A percentile compares a stretch with the other conserved stretches of the same genome.
Conservation (phyloP, 2,113 vertebrate species). For the Oostethus manadensis region DNA sequence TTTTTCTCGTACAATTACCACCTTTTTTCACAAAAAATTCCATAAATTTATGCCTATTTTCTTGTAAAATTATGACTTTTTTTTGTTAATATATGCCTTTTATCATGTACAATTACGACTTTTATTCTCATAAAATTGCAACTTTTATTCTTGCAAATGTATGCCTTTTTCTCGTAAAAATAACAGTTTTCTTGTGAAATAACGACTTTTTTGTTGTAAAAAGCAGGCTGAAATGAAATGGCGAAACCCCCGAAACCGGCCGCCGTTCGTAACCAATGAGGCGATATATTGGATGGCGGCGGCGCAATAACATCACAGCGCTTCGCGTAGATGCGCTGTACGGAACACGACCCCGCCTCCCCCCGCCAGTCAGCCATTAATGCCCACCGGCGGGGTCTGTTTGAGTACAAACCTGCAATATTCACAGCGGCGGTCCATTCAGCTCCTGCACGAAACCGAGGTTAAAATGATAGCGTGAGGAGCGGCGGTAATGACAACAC, state of each 20-base stretch:
- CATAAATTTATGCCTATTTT: too few species aligned
- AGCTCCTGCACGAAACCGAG: slow-evolving; percentile 51
- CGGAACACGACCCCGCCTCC: slow-evolving; percentile 30
- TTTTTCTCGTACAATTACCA: too few species aligned
- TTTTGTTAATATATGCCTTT: too few species aligned
- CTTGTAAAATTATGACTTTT: too few species aligned
- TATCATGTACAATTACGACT: too few species aligned
- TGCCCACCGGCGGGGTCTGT: slow-evolving; percentile 49
- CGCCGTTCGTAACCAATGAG: slow-evolving; percentile 57
- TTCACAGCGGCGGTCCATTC: slow-evolving; percentile 65
- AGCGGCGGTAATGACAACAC: slow-evolving; percentile 56
- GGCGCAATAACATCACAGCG: slow-evolving; percentile 53
- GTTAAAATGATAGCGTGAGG: slow-evolving; percentile 57
- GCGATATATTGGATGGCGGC: slow-evolving; percentile 55
- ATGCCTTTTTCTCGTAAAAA: too few species aligned
- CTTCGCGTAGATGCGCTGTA: slow-evolving; percentile 50
- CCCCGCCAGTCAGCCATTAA: slow-evolving; percentile 62
- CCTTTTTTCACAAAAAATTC: too few species aligned
- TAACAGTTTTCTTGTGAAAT: too few species aligned
- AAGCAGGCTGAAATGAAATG: slow-evolving; percentile 28
- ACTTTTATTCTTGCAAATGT: too few species aligned
- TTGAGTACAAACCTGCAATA: slow-evolving; percentile 60
- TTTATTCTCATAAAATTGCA: too few species aligned
- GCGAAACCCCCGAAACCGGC: slow-evolving; percentile 45
- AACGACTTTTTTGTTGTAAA: too few species aligned